Evolutionary conservation across 2,888 invertebrate species (phyloP).

Genomic region (Anticlea derivata): DNA sequence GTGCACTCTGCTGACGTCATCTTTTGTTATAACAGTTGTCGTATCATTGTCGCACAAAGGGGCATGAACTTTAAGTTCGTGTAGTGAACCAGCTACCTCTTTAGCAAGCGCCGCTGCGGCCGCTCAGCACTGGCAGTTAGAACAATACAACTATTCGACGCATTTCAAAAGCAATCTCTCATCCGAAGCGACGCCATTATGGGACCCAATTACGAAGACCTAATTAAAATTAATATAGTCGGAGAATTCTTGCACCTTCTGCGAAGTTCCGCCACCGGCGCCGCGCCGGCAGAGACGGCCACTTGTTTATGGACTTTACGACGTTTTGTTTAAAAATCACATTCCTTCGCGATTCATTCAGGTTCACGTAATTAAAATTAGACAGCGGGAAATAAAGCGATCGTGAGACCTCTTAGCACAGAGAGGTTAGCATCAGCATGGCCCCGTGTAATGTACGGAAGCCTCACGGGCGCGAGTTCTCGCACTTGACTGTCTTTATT

Average conservation of each 20-base stretch:
- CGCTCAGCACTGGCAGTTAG: background rate
- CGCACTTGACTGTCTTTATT: too few species aligned
- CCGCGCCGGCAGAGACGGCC: slow-evolving; percentile 1
- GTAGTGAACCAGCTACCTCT: background rate
- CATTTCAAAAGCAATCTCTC: slow-evolving; percentile 35
- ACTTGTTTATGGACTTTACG: slow-evolving; percentile 17
- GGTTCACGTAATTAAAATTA: slow-evolving; percentile 13
- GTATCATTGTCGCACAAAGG: too few species aligned
- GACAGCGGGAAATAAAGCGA: slow-evolving; percentile 1
- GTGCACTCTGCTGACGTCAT: background rate
- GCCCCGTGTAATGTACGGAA: too few species aligned
- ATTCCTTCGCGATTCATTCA: slow-evolving; percentile 5
- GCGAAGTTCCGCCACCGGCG: slow-evolving; percentile 7
- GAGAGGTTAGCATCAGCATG: too few species aligned
- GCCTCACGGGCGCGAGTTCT: too few species aligned
- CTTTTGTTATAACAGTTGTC: too few species aligned
- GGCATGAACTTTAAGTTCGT: too few species aligned
- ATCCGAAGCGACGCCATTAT: slow-evolving; percentile 32
- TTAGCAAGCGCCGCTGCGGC: background rate
- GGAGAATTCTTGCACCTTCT: slow-evolving; percentile 36
- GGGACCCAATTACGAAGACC: slow-evolving; percentile 45
- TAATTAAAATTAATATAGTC: slow-evolving; percentile 52
- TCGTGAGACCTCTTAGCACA: too few species aligned
- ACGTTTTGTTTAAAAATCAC: slow-evolving; percentile 18
- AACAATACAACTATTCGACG: slow-evolving; percentile 27